Evolutionary conservation across 2,113 vertebrate species (phyloP).

Genomic region (Bucco capensis): DNA sequence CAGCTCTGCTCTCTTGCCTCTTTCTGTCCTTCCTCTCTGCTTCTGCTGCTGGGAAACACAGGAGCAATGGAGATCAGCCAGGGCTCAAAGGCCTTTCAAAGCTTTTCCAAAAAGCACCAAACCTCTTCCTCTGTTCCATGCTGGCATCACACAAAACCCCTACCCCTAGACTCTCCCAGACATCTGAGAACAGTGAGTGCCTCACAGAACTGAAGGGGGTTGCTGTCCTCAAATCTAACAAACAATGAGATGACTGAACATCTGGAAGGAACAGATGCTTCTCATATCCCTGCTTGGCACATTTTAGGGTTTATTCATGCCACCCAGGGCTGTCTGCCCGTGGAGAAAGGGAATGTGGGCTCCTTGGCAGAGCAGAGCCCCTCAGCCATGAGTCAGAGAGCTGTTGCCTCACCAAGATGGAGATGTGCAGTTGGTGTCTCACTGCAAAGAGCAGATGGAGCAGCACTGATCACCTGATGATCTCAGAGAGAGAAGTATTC

Average conservation of each 20-base stretch:
- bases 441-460: accelerated
- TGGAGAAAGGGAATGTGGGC: not conserved
- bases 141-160: not conserved
- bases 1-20: not conserved
- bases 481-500: not conserved
- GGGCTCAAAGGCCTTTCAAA: constrained; percentile 26
- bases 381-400: not conserved
- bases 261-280: constrained; percentile 59
- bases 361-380: not conserved
- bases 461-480: not conserved
- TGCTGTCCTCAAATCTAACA: not conserved
- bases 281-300: not conserved
- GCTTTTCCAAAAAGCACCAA: not conserved
- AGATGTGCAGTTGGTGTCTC: not conserved
- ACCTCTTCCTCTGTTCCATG: not conserved
- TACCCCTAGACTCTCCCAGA: not conserved
- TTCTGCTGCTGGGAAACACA: not conserved
- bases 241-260: not conserved
- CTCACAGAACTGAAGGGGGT: not conserved
- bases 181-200: not conserved
- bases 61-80: not conserved
- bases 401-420: not conserved
- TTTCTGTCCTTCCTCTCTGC: not conserved
- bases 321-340: not conserved
- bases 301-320: not conserved